These are phyloP conservation scores for Jaculus jaculus DNA, from an alignment of 2,113 vertebrate species.

Conservation along the genomic window DNA sequence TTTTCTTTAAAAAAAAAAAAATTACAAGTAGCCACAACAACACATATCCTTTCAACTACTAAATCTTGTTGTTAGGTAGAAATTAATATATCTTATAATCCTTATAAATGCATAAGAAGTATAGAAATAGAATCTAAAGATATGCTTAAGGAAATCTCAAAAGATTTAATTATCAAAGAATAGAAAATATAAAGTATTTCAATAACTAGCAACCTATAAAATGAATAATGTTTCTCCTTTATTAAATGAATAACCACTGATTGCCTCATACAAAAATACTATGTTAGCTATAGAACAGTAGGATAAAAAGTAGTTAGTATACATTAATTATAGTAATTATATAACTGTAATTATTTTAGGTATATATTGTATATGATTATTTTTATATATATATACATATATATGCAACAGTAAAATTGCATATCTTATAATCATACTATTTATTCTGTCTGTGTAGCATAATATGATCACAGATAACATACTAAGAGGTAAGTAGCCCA, in stretches of 20 bases:
- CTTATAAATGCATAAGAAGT: neutral
- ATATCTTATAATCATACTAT: no score
- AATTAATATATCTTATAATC: neutral
- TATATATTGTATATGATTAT: no score
- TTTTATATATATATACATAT: no score
- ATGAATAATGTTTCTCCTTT: neutral
- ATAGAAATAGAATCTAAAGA: neutral
- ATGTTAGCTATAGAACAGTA: neutral
- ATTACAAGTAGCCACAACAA: neutral
- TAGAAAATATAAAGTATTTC: neutral
- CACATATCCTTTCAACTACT: neutral
- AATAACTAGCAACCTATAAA: neutral
- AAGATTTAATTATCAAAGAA: neutral
- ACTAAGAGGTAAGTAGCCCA: no score
- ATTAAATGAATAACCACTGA: neutral
- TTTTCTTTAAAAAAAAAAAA: no score
- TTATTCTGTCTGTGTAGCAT: no score
- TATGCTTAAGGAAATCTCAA: neutral
- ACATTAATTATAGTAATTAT: no score
- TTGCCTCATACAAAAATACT: neutral
- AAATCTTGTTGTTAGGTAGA: neutral
- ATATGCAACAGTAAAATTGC: no score
- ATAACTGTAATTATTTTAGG: no score
- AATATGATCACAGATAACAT: no score
- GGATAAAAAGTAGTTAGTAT: neutral